phyloP scores from a whole-genome alignment of 2,888 invertebrate genomes.

The Caenorhabditis zanzibari region DNA sequence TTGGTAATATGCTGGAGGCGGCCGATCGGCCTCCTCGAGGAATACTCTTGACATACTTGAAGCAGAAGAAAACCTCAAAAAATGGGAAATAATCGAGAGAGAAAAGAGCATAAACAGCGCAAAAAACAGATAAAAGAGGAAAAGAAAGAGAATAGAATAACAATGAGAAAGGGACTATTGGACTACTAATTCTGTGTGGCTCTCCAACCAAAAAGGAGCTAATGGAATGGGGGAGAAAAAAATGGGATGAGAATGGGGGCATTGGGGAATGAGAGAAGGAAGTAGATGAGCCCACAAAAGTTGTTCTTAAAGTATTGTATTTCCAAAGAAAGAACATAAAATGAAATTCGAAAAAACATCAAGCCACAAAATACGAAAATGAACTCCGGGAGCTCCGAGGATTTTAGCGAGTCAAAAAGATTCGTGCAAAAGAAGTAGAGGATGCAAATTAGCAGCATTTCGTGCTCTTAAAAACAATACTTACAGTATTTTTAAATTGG shows the following conservation, averaged over 20 bases:
- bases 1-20: constrained; percentile 77
- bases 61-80: constrained; percentile 5
- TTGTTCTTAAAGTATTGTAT: constrained; percentile 8
- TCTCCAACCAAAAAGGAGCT: constrained; percentile 16
- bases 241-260: not conserved
- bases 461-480: too few relatives aligned
- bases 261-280: not conserved
- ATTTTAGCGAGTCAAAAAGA: too few relatives aligned
- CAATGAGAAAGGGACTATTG: constrained; percentile 36
- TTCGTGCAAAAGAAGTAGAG: too few relatives aligned
- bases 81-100: constrained; percentile 3
- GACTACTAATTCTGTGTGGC: constrained; percentile 28
- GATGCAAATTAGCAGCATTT: too few relatives aligned
- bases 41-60: constrained; percentile 63
- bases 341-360: not conserved
- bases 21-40: constrained; percentile 79
- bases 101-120: constrained; percentile 10
- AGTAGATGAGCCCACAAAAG: not conserved
- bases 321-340: not conserved
- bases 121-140: constrained; percentile 15
- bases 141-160: constrained; percentile 30
- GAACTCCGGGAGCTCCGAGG: not conserved
- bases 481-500: too few relatives aligned
- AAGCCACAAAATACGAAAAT: not conserved
- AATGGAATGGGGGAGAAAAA: constrained; percentile 18